A percentile compares a stretch with the other conserved stretches of the same genome.
phyloP scores from a whole-genome alignment of 2,113 vertebrate genomes.

The Vombatus ursinus region DNA sequence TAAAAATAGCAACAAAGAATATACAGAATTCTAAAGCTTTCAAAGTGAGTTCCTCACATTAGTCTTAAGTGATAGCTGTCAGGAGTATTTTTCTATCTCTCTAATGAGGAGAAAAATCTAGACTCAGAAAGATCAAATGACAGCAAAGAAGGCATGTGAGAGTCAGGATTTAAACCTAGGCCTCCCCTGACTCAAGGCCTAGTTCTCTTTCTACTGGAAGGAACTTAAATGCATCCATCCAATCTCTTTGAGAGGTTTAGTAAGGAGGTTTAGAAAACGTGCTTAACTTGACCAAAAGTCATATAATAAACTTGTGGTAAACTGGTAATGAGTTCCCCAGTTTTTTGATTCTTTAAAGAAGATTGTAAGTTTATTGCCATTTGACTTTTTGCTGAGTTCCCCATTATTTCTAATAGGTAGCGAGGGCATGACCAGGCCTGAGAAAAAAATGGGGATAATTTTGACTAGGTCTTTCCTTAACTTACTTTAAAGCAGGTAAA shows the following conservation, averaged over 20 bases:
- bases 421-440: neutral
- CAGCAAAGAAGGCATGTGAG: neutral
- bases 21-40: neutral
- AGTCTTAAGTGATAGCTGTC: neutral
- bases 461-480: neutral
- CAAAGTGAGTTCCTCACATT: neutral
- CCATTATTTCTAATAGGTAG: neutral
- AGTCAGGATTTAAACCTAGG: neutral
- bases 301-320: neutral
- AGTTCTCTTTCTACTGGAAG: neutral
- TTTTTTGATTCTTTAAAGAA: neutral
- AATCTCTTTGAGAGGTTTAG: too few relatives aligned
- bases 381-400: neutral
- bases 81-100: neutral
- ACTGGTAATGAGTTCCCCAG: neutral
- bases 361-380: neutral
- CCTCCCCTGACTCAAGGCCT: neutral
- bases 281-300: neutral
- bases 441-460: neutral
- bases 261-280: neutral
- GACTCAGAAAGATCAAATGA: neutral
- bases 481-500: neutral
- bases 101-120: neutral
- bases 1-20: neutral
- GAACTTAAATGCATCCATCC: neutral